A percentile compares a stretch with the other conserved stretches of the same genome.
Conservation (phyloP, 2,888 invertebrate genomes). For the Lasioglossum villosulum region DNA sequence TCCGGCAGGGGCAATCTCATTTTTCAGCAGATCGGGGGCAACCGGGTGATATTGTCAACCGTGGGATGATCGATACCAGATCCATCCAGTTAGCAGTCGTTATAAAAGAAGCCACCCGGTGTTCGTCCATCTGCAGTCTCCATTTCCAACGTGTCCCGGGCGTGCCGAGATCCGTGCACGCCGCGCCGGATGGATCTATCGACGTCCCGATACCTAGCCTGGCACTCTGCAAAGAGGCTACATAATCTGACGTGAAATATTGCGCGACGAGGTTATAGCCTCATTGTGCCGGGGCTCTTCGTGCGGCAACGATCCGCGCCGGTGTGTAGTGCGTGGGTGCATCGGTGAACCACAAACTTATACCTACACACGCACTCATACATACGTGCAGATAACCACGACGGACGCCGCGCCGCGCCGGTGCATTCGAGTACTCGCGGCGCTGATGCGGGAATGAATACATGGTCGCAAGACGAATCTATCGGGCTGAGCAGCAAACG, state of each 20-base stretch:
- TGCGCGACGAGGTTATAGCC: constrained; percentile 62
- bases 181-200: constrained; percentile 49
- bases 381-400: neutral
- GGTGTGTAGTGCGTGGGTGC: neutral
- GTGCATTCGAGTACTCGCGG: constrained; percentile 25
- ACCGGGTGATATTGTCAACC: neutral
- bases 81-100: neutral
- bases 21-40: neutral
- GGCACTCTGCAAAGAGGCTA: constrained; percentile 65
- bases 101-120: constrained; percentile 28
- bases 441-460: constrained; percentile 32
- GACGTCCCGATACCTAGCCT: constrained; percentile 60
- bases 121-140: constrained; percentile 60
- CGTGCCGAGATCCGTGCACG: constrained; percentile 31
- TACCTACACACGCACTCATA: neutral
- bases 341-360: neutral
- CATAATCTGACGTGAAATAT: constrained; percentile 75
- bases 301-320: constrained; percentile 1
- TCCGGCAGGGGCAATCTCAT: neutral
- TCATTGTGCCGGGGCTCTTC: constrained; percentile 40
- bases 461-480: constrained; percentile 27
- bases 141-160: constrained; percentile 54
- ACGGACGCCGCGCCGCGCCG: neutral
- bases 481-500: constrained; percentile 22
- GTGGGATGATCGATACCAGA: neutral